These are phyloP conservation scores for Eremobia ochroleuca DNA, from an alignment of 2,888 invertebrate species.

Conservation along the genomic window DNA sequence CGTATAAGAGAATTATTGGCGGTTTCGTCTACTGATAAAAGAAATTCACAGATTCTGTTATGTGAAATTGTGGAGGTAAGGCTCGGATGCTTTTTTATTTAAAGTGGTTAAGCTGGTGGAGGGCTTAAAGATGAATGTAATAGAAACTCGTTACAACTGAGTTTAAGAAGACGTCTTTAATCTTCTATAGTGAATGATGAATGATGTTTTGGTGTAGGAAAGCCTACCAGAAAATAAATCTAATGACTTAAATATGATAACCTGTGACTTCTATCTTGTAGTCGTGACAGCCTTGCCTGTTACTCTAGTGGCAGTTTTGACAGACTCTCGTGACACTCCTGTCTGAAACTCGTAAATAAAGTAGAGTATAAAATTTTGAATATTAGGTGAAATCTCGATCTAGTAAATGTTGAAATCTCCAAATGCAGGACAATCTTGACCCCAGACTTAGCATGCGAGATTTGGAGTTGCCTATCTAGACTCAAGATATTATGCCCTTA, in stretches of 20 bases:
- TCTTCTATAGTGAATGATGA: too few relatives aligned
- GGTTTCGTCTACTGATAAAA: conserved; percentile 71
- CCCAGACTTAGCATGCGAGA: too few relatives aligned
- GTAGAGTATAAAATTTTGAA: too few relatives aligned
- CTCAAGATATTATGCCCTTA: neutral
- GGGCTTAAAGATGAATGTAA: neutral
- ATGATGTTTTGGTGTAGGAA: neutral
- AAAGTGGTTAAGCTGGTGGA: neutral
- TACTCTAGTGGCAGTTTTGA: too few relatives aligned
- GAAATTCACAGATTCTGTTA: conserved; percentile 58
- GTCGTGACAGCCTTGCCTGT: neutral
- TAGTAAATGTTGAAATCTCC: too few relatives aligned
- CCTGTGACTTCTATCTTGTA: neutral
- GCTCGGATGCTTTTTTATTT: neutral
- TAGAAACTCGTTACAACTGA: too few relatives aligned
- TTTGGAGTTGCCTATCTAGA: too few relatives aligned
- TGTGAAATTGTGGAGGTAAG: conserved; percentile 13
- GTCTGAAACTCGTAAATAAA: neutral
- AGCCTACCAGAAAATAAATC: neutral
- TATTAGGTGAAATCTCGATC: too few relatives aligned
- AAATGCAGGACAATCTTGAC: too few relatives aligned
- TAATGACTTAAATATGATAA: neutral
- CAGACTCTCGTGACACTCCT: too few relatives aligned
- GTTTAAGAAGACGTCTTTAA: too few relatives aligned
- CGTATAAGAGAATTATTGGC: conserved; percentile 77